Percentiles rank a stretch among this genome's conserved stretches.
Evolutionary conservation across 2,888 invertebrate genomes (phyloP).

Genomic region (Xanthia togata): DNA sequence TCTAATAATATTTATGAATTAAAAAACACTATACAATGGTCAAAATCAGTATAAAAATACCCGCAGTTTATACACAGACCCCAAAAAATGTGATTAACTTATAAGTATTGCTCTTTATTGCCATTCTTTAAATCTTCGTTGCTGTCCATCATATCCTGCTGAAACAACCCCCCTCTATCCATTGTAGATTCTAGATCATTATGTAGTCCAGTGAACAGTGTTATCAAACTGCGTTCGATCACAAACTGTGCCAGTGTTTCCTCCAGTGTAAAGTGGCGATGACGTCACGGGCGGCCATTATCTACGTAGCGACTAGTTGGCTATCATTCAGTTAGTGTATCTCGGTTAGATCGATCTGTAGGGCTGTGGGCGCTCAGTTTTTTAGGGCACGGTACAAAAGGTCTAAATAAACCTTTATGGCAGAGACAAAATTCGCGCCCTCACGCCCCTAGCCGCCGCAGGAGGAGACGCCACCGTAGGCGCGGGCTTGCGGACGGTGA

Average conservation of each 20-base stretch:
- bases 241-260: constrained; percentile 41
- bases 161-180: neutral
- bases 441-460: too few relatives aligned
- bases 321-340: constrained; percentile 50
- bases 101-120: neutral
- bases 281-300: constrained; percentile 52
- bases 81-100: too few relatives aligned
- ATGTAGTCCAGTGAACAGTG: constrained; percentile 40
- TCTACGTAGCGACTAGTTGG: constrained; percentile 40
- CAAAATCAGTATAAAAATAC: too few relatives aligned
- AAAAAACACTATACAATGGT: too few relatives aligned
- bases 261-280: constrained; percentile 25
- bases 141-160: neutral
- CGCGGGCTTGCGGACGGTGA: too few relatives aligned
- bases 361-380: constrained; percentile 13
- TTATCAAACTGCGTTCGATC: constrained; percentile 48
- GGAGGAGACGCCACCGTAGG: too few relatives aligned
- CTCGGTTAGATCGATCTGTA: constrained; percentile 30
- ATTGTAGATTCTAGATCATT: constrained; percentile 10
- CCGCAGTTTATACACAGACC: too few relatives aligned
- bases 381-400: neutral
- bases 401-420: neutral
- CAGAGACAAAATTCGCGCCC: too few relatives aligned
- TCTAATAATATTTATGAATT: too few relatives aligned
- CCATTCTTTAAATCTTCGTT: neutral